A percentile compares a stretch with the other conserved stretches of the same genome.
phyloP scores from a whole-genome alignment of 2,113 vertebrate genomes.

The Clarias gariepinus region DNA sequence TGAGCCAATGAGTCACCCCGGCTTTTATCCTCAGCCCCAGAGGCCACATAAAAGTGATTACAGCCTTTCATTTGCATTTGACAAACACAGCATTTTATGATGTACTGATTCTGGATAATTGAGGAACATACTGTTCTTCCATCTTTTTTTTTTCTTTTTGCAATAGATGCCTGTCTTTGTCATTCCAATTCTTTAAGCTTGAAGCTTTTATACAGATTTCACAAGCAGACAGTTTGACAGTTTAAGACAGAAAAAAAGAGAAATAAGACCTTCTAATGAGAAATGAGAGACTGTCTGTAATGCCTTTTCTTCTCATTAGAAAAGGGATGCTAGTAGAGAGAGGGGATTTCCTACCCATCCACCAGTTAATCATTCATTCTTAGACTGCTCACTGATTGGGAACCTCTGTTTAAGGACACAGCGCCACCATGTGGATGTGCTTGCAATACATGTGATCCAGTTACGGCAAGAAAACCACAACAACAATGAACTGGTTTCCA shows the following conservation, averaged over 20 bases:
- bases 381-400: conserved; percentile 1
- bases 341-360: conserved; percentile 42
- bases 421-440: conserved; percentile 40
- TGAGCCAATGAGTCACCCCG: conserved; percentile 33
- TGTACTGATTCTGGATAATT: neutral
- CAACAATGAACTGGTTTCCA: neutral
- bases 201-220: conserved; percentile 5
- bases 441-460: neutral
- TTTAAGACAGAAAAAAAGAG: neutral
- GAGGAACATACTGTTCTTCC: neutral
- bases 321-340: conserved; percentile 4
- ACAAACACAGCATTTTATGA: conserved; percentile 12
- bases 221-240: neutral
- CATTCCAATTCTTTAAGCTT: neutral
- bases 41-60: conserved; percentile 41
- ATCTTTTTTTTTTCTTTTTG: neutral
- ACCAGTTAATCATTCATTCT: conserved; percentile 23
- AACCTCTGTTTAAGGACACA: conserved; percentile 25
- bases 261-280: neutral
- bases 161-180: neutral
- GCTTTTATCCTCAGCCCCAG: conserved; percentile 25
- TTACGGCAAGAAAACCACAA: neutral
- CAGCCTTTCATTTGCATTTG: conserved; percentile 35
- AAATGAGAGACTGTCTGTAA: neutral
- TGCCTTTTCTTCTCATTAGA: conserved; percentile 31